Evolutionary conservation across 2,797 vertebrate species (phyloP).

Genomic region (Neostethus bicornis): DNA sequence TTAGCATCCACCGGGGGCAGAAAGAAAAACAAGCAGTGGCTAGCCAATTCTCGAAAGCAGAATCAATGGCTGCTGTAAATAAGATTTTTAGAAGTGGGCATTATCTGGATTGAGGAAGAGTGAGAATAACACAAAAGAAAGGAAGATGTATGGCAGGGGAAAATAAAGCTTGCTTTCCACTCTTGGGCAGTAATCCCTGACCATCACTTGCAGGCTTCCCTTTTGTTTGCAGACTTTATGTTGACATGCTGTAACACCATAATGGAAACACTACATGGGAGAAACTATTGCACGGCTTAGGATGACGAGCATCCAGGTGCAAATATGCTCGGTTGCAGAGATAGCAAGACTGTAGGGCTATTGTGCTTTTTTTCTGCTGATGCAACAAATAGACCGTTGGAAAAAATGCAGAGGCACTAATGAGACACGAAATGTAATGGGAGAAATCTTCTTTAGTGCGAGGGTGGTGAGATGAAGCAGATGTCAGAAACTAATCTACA

Average conservation of each 20-base stretch:
- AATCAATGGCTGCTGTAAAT: slow-evolving; percentile 76
- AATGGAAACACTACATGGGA: slow-evolving; percentile 42
- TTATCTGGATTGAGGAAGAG: slow-evolving; percentile 65
- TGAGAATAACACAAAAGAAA: slow-evolving; percentile 25
- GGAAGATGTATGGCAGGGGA: slow-evolving; percentile 52
- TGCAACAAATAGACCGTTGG: slow-evolving; percentile 36
- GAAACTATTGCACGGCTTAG: slow-evolving; percentile 14
- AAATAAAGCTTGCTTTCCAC: slow-evolving; percentile 61
- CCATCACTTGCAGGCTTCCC: slow-evolving; percentile 7
- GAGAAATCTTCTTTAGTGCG: slow-evolving; percentile 67
- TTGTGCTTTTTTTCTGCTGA: slow-evolving; percentile 24
- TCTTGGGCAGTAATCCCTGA: slow-evolving; percentile 19
- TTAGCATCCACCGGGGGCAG: slow-evolving; percentile 45
- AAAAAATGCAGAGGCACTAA: slow-evolving; percentile 51
- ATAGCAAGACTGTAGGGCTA: slow-evolving; percentile 55
- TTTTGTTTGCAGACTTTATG: slow-evolving; percentile 24
- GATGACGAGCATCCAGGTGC: slow-evolving; percentile 15
- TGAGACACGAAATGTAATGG: slow-evolving; percentile 53
- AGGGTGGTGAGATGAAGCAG: slow-evolving; percentile 62
- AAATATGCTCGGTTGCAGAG: slow-evolving; percentile 11
- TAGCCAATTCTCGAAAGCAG: slow-evolving; percentile 67
- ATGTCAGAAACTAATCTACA: slow-evolving; percentile 65
- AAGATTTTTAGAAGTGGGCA: slow-evolving; percentile 73
- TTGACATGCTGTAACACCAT: slow-evolving; percentile 61
- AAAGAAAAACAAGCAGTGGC: slow-evolving; percentile 49